A percentile compares a stretch with the other conserved stretches of the same genome.
Evolutionary conservation across 2,113 vertebrate species (phyloP).

Genomic region (Cheilinus undulatus): DNA sequence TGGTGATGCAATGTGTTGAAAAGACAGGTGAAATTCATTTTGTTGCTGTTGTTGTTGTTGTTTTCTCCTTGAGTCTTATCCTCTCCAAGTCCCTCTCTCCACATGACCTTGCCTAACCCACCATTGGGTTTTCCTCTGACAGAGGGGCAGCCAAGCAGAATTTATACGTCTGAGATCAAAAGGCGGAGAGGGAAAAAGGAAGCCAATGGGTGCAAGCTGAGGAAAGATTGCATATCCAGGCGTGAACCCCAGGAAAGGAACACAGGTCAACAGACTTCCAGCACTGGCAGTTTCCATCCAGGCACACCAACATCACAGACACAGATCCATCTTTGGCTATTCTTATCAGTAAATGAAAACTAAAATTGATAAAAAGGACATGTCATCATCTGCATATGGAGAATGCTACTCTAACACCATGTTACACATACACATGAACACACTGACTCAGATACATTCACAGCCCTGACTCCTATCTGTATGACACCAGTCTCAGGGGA

Average conservation of each 20-base stretch:
- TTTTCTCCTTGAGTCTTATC: conserved; percentile 6
- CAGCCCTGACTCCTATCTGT: conserved; percentile 31
- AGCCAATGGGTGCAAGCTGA: conserved; percentile 44
- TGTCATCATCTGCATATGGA: not conserved
- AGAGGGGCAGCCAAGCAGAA: conserved; percentile 76
- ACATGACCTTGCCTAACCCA: conserved; percentile 69
- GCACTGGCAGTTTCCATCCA: conserved; percentile 24
- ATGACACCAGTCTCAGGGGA: conserved; percentile 53
- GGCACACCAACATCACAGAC: conserved; percentile 8
- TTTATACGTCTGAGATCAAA: conserved; percentile 80
- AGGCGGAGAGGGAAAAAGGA: conserved; percentile 26
- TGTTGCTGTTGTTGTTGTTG: not conserved
- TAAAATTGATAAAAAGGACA: not conserved
- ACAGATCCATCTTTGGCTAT: not conserved
- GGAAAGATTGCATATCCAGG: conserved; percentile 72
- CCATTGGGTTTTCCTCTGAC: conserved; percentile 60
- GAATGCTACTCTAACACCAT: not conserved
- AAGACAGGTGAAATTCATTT: not conserved
- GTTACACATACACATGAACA: not conserved
- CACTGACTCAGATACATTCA: conserved; percentile 2
- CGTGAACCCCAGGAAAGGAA: conserved; percentile 59
- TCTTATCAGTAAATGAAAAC: not conserved
- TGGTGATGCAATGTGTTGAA: conserved; percentile 22
- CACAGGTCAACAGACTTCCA: conserved; percentile 68
- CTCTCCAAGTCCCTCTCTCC: conserved; percentile 29